Evolutionary conservation across 2,113 vertebrate genomes (phyloP).

Genomic region (Trichechus manatus): DNA sequence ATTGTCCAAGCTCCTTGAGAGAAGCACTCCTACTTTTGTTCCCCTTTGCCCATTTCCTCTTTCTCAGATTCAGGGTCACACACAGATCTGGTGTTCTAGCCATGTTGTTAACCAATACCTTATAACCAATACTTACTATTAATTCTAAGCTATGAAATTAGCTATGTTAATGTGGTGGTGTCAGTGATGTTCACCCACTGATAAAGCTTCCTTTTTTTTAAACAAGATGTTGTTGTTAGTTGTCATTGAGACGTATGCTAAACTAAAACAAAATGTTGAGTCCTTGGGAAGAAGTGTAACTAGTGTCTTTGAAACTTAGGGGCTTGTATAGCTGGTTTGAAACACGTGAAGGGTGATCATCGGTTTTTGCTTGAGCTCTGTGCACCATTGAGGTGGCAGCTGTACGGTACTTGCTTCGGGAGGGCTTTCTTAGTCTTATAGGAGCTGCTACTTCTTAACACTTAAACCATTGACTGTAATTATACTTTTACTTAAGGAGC

Average conservation of each 20-base stretch:
- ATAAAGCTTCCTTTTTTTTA: neutral
- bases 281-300: neutral
- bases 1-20: neutral
- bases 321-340: neutral
- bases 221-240: neutral
- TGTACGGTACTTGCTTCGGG: neutral
- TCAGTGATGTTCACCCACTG: neutral
- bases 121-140: neutral
- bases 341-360: neutral
- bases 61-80: neutral
- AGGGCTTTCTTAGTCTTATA: neutral
- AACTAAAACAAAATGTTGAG: neutral
- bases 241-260: neutral
- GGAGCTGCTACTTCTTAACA: neutral
- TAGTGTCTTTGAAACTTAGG: neutral
- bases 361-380: neutral
- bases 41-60: neutral
- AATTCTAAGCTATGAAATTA: neutral
- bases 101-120: neutral
- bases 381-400: neutral
- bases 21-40: neutral
- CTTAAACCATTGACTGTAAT: neutral
- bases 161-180: neutral
- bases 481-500: neutral
- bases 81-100: neutral